Base-by-base conservation (phyloP, 2,797 vertebrate genomes). In the Periophthalmus magnuspinnatus region DNA sequence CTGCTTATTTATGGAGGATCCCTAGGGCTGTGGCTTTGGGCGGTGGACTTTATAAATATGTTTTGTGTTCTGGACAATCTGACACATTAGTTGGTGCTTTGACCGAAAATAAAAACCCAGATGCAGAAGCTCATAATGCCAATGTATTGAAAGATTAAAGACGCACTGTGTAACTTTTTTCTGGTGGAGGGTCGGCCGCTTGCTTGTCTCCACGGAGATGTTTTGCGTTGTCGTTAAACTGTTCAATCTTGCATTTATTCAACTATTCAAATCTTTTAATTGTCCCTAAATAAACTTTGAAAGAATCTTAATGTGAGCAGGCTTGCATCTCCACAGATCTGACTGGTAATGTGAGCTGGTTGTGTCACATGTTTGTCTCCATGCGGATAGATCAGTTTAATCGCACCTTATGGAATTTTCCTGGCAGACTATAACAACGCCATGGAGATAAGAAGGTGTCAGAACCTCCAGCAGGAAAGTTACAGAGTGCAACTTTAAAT, bases 71-170 rank as follows among this genome's bases (percentile, higher is more conserved):
- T 13, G 71, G 52, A 75, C 48, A 69, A 74, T 73, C 64, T 67
- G 67, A 75, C 45, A 34, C 66, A 57, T 28, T 66, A 58, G 61
- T 72, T 59, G 28, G 59, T 63, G 60, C 45, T 79, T 72, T 50
- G 66, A 62, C 38, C 32, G 60, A 24, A 48, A 13, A 21, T 11
- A 24, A 61, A 59, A 38, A 50, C 66, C 11, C 14, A 17, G 14
- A 16, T 2, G 56, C 58, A 58, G 28, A 58, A 32, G 28, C 57
- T 21, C 34, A 17, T 19, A 34, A 34, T 34, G 16, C 0, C 7
- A 34, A 5, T 34, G 28, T 10, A 58, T 14, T 52, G 3, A 52
- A 6, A 52, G 41, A 9, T 28, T 32, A 58, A 58, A 32, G 24
- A 11, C 9, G 0, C 52, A 55, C 9, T 24, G 41, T 45, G 41